Base-by-base conservation (phyloP, 1,140 invertebrate genomes). In the Goniozus legneri region DNA sequence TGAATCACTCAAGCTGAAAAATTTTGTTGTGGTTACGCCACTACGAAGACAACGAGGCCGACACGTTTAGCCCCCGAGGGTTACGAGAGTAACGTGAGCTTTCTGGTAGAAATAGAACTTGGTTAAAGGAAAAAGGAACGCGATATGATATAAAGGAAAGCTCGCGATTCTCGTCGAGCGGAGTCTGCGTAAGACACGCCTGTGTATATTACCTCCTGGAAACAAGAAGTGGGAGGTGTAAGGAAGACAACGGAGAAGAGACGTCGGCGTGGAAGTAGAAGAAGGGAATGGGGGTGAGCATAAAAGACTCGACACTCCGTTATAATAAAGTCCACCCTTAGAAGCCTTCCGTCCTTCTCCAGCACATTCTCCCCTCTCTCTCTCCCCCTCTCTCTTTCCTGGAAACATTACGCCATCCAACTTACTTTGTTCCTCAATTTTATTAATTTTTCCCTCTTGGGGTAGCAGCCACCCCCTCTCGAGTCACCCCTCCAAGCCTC, bases 381-480 rank as follows among this genome's bases (percentile, higher is more conserved):
- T 14, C 48, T 42, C 46, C 27, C 35, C 31, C 3, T 15, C 18
- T 24, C 24, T 4, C 12, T 8, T 12, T 18, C 15, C 32, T 19
- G 31, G 38, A 50, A 67, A 69, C 69, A 73, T 75, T 75, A 74
- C 69, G 67, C 64, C 65, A 69, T 65, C 64, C 72, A 73, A 76
- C 68, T 76, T 76, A 76, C 73, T 76, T 76, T 76, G 73, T 76
- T 76, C 72, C 70, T 73, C 65, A 75, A 75, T 71, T 75, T 76
- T 76, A 76, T 76, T 76, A 76, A 76, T 76, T 76, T 76, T 76
- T 76, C 66, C 70, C 67, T 73, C 66, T 71, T 67, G 59, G 67
- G 69, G 65, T 63, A 69, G 52, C 47, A 16, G 43, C 35, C 39
- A 30, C 16, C 36, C 24, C 35, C 53, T 39, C 19, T 49, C 50